Evolutionary conservation across 1,140 invertebrate species (phyloP).

Genomic region (Druon quercuslanigerum): DNA sequence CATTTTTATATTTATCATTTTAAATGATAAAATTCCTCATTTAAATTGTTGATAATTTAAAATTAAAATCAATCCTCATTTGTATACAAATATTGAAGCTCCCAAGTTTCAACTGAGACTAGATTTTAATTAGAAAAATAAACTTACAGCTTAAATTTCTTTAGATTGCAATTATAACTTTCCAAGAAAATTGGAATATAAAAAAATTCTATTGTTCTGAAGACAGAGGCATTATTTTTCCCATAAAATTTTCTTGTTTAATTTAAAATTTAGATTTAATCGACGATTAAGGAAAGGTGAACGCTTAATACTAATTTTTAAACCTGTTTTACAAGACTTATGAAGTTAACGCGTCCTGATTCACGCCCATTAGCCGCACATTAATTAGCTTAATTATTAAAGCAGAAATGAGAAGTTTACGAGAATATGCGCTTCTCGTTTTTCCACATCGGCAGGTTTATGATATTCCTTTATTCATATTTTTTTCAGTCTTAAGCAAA

Average conservation of each 20-base stretch:
- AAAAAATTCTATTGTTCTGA: slow-evolving; percentile 4
- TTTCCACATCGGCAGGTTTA: not conserved
- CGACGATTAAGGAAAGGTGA: not conserved
- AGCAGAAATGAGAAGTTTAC: not conserved
- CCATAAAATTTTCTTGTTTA: not conserved
- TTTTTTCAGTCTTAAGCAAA: no score
- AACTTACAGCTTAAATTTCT: not conserved
- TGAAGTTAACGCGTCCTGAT: slow-evolving; percentile 26
- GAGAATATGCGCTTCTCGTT: not conserved
- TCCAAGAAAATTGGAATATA: not conserved
- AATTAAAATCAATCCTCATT: no score
- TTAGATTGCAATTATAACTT: not conserved
- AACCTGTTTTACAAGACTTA: not conserved
- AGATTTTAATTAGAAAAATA: no score
- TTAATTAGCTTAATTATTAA: slow-evolving; percentile 29
- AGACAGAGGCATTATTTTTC: slow-evolving; percentile 7
- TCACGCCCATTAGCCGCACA: slow-evolving; percentile 17
- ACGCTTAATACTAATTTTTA: not conserved
- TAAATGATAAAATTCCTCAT: no score
- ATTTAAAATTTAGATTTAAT: slow-evolving; percentile 19
- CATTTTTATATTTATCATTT: no score
- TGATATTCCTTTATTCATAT: not conserved
- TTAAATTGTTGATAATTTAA: no score
- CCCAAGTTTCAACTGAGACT: no score
- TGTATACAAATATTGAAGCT: no score